Evolutionary conservation across 2,113 vertebrate species (phyloP).

Genomic region (Lathamus discolor): DNA sequence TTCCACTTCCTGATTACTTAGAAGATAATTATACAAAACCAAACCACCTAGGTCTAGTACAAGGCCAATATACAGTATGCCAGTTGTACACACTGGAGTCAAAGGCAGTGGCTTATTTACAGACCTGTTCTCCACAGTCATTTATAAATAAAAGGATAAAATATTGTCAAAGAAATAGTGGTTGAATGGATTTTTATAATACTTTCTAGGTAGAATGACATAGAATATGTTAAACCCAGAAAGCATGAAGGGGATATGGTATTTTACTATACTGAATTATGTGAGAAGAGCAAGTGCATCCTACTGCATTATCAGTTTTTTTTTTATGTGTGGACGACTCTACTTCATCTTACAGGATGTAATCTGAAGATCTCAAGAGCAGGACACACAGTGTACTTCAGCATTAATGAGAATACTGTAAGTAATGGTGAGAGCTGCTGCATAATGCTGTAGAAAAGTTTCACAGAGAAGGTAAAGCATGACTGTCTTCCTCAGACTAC

Average conservation of each 20-base stretch:
- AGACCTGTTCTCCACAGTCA: not conserved
- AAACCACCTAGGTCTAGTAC: not conserved
- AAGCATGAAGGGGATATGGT: not conserved
- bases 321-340: slow-evolving; percentile 1
- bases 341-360: slow-evolving; percentile 4
- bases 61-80: not conserved
- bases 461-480: slow-evolving; percentile 15
- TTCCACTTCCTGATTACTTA: slow-evolving; percentile 29
- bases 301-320: slow-evolving; percentile 12
- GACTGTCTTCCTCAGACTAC: not conserved
- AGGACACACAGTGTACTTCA: not conserved
- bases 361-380: slow-evolving; percentile 34
- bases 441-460: slow-evolving; percentile 22
- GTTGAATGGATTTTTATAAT: slow-evolving; percentile 53
- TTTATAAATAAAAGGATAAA: slow-evolving; percentile 47
- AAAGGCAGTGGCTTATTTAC: slow-evolving; percentile 37
- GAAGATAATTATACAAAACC: not conserved
- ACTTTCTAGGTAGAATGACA: not conserved
- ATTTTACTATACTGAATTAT: slow-evolving; percentile 29
- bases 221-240: slow-evolving; percentile 45
- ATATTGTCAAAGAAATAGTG: slow-evolving; percentile 33
- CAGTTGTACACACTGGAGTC: not conserved
- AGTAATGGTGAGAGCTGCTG: slow-evolving; percentile 31
- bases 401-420: slow-evolving; percentile 10
- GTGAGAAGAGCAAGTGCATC: slow-evolving; percentile 41